Base-by-base conservation (phyloP, 2,797 vertebrate species). In the Myiothlypis chrysogaster region DNA sequence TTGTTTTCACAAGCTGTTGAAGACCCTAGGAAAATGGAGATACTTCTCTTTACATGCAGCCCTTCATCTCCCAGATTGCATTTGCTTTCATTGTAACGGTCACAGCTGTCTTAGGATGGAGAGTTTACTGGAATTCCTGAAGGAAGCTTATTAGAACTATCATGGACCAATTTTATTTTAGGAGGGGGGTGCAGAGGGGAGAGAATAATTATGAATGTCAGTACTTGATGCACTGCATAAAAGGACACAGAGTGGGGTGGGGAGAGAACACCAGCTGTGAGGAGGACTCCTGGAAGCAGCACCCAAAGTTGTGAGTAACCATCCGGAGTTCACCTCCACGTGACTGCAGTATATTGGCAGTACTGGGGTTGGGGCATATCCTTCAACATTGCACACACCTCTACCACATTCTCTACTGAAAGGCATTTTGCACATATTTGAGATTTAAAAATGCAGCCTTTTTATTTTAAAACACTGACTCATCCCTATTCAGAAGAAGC, bases 181-280 rank as follows among this genome's bases (percentile, higher is more conserved):
- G 24, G 14, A 8, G n/a, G 4, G 12, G 24, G 25, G 12, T 4
- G n/a, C 22, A 66, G 15, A n/a, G 32, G 9, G 43, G 43, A 23
- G 53, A 75, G 89, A 89, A 66, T 93, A 89, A 60, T 83, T 94
- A 82, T 88, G 96, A 98, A 97, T 98, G 96, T 97, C 70, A 95
- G 89, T 96, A 94, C 95, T 97, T 94, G 76, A 94, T 97, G 95
- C 93, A 95, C 91, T 96, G 96, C 97, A 92, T 95, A 95, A 84
- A 95, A 94, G 82, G 92, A 96, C 93, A 85, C n/a, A 75, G 83
- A 92, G 61, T 4, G 18, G 76, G 83, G 56, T 71, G 50, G 66
- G 87, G 64, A 93, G 87, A 83, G 77, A 86, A 46, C 43, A 89
- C 61, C 87, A 94, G 93, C 87, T 94, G 84, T 85, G 92, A 92